Evolutionary conservation across 2,888 invertebrate genomes (phyloP).

Genomic region (Leptogaster cylindrica): DNA sequence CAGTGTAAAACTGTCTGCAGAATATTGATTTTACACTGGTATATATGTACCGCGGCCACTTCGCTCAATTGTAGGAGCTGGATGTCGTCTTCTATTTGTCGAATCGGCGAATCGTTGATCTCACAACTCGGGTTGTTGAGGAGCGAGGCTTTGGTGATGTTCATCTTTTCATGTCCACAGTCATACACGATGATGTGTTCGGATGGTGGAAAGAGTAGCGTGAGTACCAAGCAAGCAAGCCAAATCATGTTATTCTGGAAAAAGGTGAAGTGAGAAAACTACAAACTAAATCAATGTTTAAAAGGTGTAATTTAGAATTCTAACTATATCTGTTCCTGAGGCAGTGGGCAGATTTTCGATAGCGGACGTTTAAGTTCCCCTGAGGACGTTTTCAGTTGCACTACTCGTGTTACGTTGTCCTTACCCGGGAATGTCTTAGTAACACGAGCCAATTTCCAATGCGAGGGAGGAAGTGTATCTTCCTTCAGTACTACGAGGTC

Average conservation of each 20-base stretch:
- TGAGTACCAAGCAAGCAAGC: neutral
- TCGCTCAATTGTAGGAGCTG: neutral
- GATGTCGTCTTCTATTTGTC: neutral
- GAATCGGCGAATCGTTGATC: neutral
- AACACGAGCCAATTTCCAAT: neutral
- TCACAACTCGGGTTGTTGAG: neutral
- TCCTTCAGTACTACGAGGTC: no score
- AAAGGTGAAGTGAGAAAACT: neutral
- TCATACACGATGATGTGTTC: neutral
- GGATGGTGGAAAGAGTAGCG: neutral
- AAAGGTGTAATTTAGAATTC: no score
- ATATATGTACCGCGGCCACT: neutral
- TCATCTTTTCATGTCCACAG: constrained; percentile 1
- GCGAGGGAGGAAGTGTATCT: neutral
- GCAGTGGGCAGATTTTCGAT: neutral
- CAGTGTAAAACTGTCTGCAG: neutral
- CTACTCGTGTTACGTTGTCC: neutral
- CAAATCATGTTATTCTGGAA: neutral
- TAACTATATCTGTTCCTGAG: no score
- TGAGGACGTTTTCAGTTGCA: neutral
- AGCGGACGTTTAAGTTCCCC: neutral
- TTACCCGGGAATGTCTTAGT: neutral
- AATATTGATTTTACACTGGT: constrained; percentile 1
- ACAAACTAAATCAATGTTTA: no score
- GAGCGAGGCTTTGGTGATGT: neutral